A percentile compares a stretch with the other conserved stretches of the same genome.
Evolutionary conservation across 1,140 invertebrate genomes (phyloP).

Genomic region (Tetranychus urticae): DNA sequence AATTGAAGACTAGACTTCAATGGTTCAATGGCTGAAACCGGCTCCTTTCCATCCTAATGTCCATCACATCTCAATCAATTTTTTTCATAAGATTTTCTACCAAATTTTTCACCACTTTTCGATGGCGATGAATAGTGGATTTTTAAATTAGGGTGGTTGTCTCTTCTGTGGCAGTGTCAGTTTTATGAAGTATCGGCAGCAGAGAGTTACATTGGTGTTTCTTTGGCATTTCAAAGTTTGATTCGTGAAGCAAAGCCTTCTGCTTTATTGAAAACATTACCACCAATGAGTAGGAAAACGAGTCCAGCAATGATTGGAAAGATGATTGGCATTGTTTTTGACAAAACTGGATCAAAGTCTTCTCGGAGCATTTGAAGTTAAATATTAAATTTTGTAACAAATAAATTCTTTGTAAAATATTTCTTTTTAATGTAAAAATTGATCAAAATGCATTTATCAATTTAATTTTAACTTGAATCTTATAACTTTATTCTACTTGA

Average conservation of each 20-base stretch:
- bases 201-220: conserved; percentile 48
- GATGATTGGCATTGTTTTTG: conserved; percentile 52
- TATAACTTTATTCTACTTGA: no score
- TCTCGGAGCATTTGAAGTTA: conserved; percentile 20
- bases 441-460: no score
- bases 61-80: no score
- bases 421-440: no score
- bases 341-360: conserved; percentile 38
- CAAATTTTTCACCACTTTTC: no score
- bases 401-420: no score
- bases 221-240: conserved; percentile 49
- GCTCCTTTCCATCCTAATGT: no score
- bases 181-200: conserved; percentile 66
- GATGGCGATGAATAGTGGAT: no score
- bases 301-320: conserved; percentile 48
- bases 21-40: no score
- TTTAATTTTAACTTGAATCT: no score
- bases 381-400: background rate
- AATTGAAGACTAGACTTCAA: no score
- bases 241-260: conserved; percentile 27
- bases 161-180: conserved; percentile 47
- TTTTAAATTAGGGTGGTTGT: conserved; percentile 20
- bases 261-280: conserved; percentile 33
- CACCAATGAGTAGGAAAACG: conserved; percentile 36
- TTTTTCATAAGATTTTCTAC: no score